phyloP scores from a whole-genome alignment of 2,113 vertebrate genomes.

The Charina bottae region DNA sequence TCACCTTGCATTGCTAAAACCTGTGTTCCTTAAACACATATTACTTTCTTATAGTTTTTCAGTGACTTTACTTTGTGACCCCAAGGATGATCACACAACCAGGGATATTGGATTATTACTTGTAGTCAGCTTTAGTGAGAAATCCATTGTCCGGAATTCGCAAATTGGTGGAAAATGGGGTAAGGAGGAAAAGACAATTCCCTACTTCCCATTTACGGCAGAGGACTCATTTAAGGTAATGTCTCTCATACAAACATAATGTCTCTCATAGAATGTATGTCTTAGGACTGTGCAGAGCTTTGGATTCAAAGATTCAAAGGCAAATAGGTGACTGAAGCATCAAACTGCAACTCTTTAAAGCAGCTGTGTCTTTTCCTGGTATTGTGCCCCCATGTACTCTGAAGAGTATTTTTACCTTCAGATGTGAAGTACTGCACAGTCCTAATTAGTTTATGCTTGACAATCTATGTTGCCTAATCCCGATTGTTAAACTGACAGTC shows the following conservation, averaged over 20 bases:
- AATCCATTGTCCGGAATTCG: slow-evolving; percentile 83
- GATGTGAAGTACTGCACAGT: background rate
- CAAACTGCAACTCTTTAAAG: background rate
- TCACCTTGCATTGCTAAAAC: slow-evolving; percentile 33
- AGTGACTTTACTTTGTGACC: slow-evolving; percentile 78
- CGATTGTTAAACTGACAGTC: background rate
- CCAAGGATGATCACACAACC: slow-evolving; percentile 67
- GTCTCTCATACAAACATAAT: background rate
- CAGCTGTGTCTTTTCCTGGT: background rate
- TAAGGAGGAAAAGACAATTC: slow-evolving; percentile 81
- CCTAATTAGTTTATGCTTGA: background rate
- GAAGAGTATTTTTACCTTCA: background rate
- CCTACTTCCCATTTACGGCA: slow-evolving; percentile 86
- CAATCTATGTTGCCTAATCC: background rate
- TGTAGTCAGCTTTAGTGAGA: slow-evolving; percentile 83
- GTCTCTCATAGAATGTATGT: background rate
- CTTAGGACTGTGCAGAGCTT: background rate
- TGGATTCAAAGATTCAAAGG: background rate
- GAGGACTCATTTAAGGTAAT: slow-evolving; percentile 88
- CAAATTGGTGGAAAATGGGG: slow-evolving; percentile 86
- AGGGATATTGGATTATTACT: slow-evolving; percentile 84
- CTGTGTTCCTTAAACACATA: background rate
- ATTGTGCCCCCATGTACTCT: background rate
- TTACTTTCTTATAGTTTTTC: slow-evolving; percentile 76
- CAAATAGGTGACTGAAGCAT: background rate